A percentile compares a stretch with the other conserved stretches of the same genome.
Conservation (phyloP, 2,888 invertebrate genomes). For the Aleiodes leptofemur region DNA sequence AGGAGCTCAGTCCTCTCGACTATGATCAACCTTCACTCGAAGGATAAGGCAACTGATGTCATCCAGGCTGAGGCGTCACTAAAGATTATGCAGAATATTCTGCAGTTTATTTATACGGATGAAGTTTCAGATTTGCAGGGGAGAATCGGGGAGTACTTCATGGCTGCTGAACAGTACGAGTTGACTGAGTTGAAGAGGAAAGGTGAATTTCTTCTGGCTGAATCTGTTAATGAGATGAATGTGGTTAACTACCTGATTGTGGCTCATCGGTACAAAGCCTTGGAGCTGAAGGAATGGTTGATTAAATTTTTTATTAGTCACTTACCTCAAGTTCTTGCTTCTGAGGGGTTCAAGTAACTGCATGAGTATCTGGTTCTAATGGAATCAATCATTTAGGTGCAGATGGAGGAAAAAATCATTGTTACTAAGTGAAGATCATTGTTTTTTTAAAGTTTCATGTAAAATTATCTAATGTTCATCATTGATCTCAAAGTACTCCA, state of each 20-base stretch:
- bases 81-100: slow-evolving; percentile 5
- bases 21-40: slow-evolving; percentile 1
- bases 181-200: slow-evolving; percentile 15
- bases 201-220: slow-evolving; percentile 5
- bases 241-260: neutral
- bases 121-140: slow-evolving; percentile 7
- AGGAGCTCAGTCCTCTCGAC: slow-evolving; percentile 22
- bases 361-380: no score
- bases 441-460: no score
- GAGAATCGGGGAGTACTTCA: slow-evolving; percentile 4
- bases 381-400: no score
- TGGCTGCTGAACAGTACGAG: slow-evolving; percentile 28
- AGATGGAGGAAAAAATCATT: no score
- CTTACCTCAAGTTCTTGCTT: no score
- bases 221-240: neutral
- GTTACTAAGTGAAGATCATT: no score
- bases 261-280: no score
- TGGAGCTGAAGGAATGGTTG: no score
- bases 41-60: neutral
- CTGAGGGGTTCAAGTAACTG: no score
- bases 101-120: slow-evolving; percentile 34
- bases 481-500: no score
- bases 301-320: no score
- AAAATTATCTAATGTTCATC: no score
- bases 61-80: neutral